Conservation (phyloP, 2,113 vertebrate genomes). For the Casuarius casuarius region DNA sequence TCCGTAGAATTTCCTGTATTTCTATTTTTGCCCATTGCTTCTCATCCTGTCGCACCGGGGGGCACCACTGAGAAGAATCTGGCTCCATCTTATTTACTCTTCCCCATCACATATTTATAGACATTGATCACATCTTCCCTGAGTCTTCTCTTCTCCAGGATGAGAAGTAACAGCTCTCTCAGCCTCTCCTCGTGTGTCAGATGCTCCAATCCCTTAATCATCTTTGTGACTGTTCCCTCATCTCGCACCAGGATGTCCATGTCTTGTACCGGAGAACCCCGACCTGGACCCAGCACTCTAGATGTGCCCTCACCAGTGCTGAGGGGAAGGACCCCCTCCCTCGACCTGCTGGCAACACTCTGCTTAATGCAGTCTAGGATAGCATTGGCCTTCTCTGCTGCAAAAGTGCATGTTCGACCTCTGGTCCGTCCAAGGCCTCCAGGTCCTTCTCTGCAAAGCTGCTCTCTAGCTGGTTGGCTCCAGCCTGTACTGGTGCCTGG, state of each 20-base stretch:
- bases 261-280: not conserved
- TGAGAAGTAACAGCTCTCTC: not conserved
- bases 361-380: too few relatives aligned
- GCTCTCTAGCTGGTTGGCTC: not conserved
- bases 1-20: not conserved
- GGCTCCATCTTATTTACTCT: not conserved
- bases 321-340: not conserved
- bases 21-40: not conserved
- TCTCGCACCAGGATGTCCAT: not conserved
- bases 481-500: not conserved
- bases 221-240: not conserved
- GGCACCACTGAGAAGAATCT: not conserved
- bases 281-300: not conserved
- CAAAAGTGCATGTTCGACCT: too few relatives aligned
- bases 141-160: not conserved
- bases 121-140: not conserved
- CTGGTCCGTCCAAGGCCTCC: too few relatives aligned
- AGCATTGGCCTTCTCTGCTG: too few relatives aligned
- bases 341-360: too few relatives aligned
- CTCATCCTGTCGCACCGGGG: not conserved
- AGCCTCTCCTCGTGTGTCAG: not conserved
- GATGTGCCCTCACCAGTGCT: too few relatives aligned
- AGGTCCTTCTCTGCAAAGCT: too few relatives aligned
- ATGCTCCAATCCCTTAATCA: not conserved
- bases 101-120: not conserved